phyloP scores from a whole-genome alignment of 92 coral and sea anemone species.

The Porites cylindrica region DNA sequence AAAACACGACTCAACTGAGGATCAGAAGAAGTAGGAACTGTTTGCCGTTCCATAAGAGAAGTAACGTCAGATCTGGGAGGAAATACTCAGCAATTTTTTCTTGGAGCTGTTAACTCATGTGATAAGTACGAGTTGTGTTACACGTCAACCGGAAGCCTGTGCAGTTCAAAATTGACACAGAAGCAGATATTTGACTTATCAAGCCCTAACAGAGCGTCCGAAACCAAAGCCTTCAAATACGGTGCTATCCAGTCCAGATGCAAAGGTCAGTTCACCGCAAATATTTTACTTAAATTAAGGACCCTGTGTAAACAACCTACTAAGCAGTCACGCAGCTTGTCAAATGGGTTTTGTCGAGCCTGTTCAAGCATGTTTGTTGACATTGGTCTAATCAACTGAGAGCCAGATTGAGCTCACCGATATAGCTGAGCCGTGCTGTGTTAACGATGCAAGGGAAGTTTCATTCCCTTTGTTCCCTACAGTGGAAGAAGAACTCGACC shows the following conservation, averaged over 20 bases:
- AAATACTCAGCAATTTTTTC: conserved; percentile 39
- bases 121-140: conserved; percentile 36
- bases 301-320: conserved; percentile 35
- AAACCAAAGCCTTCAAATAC: conserved; percentile 35
- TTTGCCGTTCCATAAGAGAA: conserved; percentile 59
- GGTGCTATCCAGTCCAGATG: conserved; percentile 48
- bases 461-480: conserved; percentile 54
- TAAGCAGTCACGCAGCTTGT: conserved; percentile 30
- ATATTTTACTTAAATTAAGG: not conserved
- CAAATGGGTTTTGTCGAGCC: conserved; percentile 43
- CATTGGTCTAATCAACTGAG: conserved; percentile 45
- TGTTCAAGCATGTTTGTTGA: conserved; percentile 27
- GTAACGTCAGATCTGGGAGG: conserved; percentile 17
- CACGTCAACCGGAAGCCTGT: conserved; percentile 38
- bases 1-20: no score
- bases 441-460: conserved; percentile 44
- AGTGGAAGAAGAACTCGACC: conserved; percentile 53
- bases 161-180: conserved; percentile 60
- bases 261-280: not conserved
- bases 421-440: conserved; percentile 55
- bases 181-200: conserved; percentile 54
- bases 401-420: conserved; percentile 46
- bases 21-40: no score
- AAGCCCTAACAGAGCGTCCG: conserved; percentile 44
- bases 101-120: conserved; percentile 45